Evolutionary conservation across 2,888 invertebrate species (phyloP).

Genomic region (Pristionchus maxplancki): DNA sequence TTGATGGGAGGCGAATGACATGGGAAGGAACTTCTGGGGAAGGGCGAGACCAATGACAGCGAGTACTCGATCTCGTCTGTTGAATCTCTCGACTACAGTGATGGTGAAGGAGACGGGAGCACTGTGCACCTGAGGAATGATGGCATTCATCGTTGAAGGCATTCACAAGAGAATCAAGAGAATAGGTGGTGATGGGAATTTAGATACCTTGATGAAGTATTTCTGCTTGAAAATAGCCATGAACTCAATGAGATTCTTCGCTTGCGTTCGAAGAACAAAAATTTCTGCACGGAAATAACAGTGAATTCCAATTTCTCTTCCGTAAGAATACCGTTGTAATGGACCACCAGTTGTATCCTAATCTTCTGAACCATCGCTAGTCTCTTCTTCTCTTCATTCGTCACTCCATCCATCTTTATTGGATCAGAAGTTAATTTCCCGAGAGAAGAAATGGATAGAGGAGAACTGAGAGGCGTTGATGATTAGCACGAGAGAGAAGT

Average conservation of each 20-base stretch:
- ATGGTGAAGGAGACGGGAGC: slow-evolving; percentile 34
- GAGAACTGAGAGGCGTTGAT: not conserved
- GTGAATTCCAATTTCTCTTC: too few species aligned
- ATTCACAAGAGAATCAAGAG: too few species aligned
- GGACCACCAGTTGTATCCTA: slow-evolving; percentile 17
- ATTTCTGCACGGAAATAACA: too few species aligned
- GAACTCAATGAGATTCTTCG: slow-evolving; percentile 13
- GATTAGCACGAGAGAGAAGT: not conserved
- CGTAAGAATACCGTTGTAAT: slow-evolving; percentile 49
- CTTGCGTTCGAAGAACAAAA: slow-evolving; percentile 34
- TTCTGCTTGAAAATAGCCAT: slow-evolving; percentile 31
- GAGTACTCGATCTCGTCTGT: slow-evolving; percentile 4
- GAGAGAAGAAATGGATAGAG: slow-evolving; percentile 48
- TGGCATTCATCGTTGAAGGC: not conserved
- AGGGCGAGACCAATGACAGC: slow-evolving; percentile 32
- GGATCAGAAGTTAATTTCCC: not conserved
- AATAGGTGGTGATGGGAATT: too few species aligned
- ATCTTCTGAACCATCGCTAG: not conserved
- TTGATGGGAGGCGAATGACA: slow-evolving; percentile 35
- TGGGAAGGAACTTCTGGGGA: not conserved
- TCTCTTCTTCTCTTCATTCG: slow-evolving; percentile 39
- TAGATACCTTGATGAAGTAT: slow-evolving; percentile 31
- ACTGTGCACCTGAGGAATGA: slow-evolving; percentile 26
- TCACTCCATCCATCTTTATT: not conserved
- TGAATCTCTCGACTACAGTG: slow-evolving; percentile 23